These are phyloP conservation scores for Enteromius mattozi DNA, from an alignment of 2,797 vertebrate species.

Conservation along the genomic window DNA sequence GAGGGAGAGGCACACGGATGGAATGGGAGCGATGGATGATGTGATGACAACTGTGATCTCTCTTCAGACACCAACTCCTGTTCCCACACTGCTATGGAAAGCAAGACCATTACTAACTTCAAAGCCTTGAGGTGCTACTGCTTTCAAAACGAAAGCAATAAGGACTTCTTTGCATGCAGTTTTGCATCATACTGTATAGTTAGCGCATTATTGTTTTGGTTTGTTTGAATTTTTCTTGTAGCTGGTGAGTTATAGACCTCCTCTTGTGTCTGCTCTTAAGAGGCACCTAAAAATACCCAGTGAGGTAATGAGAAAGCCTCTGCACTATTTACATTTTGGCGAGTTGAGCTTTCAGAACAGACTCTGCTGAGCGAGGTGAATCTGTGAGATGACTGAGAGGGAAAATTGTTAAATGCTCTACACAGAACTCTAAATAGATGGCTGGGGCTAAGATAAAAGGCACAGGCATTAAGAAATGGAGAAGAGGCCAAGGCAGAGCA, in stretches of 20 bases:
- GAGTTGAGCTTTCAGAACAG: conserved; percentile 65
- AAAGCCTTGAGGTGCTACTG: not conserved
- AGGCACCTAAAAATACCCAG: conserved; percentile 78
- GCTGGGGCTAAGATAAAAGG: conserved; percentile 19
- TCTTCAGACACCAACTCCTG: conserved; percentile 25
- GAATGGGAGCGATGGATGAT: conserved; percentile 30
- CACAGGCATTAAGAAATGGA: conserved; percentile 10
- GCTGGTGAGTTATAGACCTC: conserved; percentile 65
- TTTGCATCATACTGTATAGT: not conserved
- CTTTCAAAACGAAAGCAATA: not conserved
- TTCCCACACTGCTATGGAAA: conserved; percentile 34
- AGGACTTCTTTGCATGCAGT: conserved; percentile 5
- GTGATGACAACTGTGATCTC: conserved; percentile 50
- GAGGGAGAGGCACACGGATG: conserved; percentile 23
- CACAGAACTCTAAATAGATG: not conserved
- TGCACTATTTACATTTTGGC: conserved; percentile 79
- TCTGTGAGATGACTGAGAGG: conserved; percentile 68
- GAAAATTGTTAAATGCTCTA: conserved; percentile 63
- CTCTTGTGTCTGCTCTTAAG: conserved; percentile 70
- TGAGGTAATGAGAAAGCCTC: conserved; percentile 80
- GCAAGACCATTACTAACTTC: conserved; percentile 1
- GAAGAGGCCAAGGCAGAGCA: conserved; percentile 3
- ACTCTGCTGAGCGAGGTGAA: conserved; percentile 62
- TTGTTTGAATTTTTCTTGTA: conserved; percentile 62
- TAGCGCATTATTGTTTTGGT: conserved; percentile 70